Conservation (phyloP, 2,797 vertebrate genomes). For the Ptychadena robeensis region DNA sequence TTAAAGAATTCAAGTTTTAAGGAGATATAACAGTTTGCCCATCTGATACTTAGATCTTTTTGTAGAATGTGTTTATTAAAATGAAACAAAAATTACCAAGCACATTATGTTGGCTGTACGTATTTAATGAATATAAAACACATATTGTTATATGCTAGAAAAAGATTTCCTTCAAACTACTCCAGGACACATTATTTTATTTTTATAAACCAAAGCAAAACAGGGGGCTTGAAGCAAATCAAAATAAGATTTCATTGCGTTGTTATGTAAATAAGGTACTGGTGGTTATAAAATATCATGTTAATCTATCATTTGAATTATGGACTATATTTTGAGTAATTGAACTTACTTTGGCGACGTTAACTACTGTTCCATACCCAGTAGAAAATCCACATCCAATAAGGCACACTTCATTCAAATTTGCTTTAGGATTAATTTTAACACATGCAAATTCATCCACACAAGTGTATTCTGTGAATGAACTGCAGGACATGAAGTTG, state of each 20-base stretch:
- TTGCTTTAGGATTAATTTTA: conserved; percentile 76
- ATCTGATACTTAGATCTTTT: too few species aligned
- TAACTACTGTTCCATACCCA: conserved; percentile 81
- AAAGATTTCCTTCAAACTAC: too few species aligned
- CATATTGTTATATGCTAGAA: too few species aligned
- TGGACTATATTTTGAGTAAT: not conserved
- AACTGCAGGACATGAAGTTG: conserved; percentile 72
- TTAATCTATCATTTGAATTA: not conserved
- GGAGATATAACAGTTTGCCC: too few species aligned
- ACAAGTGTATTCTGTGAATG: conserved; percentile 82
- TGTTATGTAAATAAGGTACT: too few species aligned
- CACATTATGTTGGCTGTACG: too few species aligned
- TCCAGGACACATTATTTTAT: too few species aligned
- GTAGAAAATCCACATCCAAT: conserved; percentile 84
- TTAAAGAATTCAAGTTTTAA: not conserved
- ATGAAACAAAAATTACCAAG: too few species aligned
- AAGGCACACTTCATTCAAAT: conserved; percentile 80
- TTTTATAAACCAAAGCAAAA: too few species aligned
- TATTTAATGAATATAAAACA: too few species aligned
- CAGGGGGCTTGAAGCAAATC: too few species aligned
- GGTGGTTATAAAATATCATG: not conserved
- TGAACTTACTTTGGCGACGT: conserved; percentile 77
- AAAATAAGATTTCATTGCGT: too few species aligned
- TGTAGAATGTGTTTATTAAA: not conserved
- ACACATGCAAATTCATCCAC: conserved; percentile 71